Base-by-base conservation (phyloP, 2,888 invertebrate species). In the Cremastobaeus sp. region DNA sequence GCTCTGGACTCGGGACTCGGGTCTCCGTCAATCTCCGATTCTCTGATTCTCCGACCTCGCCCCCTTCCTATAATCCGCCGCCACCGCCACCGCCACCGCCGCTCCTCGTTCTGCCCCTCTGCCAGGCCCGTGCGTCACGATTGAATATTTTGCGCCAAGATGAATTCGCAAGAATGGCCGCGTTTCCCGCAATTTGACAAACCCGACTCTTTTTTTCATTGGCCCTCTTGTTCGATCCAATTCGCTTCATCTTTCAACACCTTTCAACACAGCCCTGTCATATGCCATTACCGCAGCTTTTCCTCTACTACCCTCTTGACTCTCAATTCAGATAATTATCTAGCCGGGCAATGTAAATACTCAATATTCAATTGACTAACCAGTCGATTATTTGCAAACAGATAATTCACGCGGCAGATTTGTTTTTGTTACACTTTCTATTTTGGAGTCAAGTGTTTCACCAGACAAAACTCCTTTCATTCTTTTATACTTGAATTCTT, bases 81-180 rank as follows among this genome's bases (percentile, higher is more conserved):
- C 28, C 37, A 4, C 15, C n/a, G 12, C 30, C 41, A n/a, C 14
- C 32, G 1, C 39, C 15, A 0, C 39, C 30, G 28, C 20, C 37
- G n/a, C 30, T n/a, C 9, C 30, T 12, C 32, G 30, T 30, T 55
- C 39, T 21, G 54, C 18, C 9, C 17, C 25, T 54, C 52, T 54
- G 55, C 55, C 65, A 66, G 37, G 54, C 18, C 9, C 17, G 34
- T 54, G 64, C 65, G 55, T 66, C 65, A 66, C 65, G 43, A 65
- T 65, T 54, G 41, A 50, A 66, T 41, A 66, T 66, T 66, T 66
- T 50, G 55, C 43, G 32, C 66, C 34, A 32, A 66, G 48, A 57
- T 50, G 48, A 50, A 66, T 66, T 66, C 66, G 48, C 66, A 47
- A 37, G 57, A 66, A 66, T 66, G 66, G 66, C 65, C 65, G 65